A percentile compares a stretch with the other conserved stretches of the same genome.
These are phyloP conservation scores for Galerucella nymphaeae DNA, from an alignment of 2,888 invertebrate species.

Conservation along the genomic window DNA sequence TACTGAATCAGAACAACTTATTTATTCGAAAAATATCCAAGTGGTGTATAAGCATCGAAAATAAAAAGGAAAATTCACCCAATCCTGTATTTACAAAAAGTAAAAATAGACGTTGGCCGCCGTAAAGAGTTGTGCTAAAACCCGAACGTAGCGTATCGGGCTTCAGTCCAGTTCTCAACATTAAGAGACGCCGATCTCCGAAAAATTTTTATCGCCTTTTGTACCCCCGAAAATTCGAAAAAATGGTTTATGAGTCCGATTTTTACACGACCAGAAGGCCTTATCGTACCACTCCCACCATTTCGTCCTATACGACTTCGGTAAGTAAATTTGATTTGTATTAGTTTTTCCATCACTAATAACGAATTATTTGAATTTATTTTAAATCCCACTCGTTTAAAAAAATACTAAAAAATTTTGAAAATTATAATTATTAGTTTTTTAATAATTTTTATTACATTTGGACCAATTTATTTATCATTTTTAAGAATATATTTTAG, in stretches of 20 bases:
- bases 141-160: slow-evolving; percentile 52
- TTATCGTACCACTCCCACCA: slow-evolving; percentile 76
- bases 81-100: slow-evolving; percentile 30
- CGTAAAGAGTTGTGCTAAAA: slow-evolving; percentile 51
- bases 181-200: slow-evolving; percentile 56
- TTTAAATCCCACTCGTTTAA: neutral
- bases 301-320: slow-evolving; percentile 82
- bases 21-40: slow-evolving; percentile 31
- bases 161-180: slow-evolving; percentile 60
- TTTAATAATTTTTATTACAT: too few species aligned
- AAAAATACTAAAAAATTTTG: too few species aligned
- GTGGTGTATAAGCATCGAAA: slow-evolving; percentile 38
- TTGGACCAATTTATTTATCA: too few species aligned
- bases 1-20: neutral
- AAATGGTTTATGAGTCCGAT: slow-evolving; percentile 94
- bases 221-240: slow-evolving; percentile 45
- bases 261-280: slow-evolving; percentile 91
- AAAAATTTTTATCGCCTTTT: slow-evolving; percentile 16
- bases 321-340: slow-evolving; percentile 70
- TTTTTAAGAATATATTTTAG: too few species aligned
- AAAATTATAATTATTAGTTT: too few species aligned
- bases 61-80: slow-evolving; percentile 39
- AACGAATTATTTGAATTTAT: too few species aligned
- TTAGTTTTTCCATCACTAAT: too few species aligned
- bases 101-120: slow-evolving; percentile 43